phyloP scores from a whole-genome alignment of 1,140 invertebrate species.

The Aporrectodea caliginosa region DNA sequence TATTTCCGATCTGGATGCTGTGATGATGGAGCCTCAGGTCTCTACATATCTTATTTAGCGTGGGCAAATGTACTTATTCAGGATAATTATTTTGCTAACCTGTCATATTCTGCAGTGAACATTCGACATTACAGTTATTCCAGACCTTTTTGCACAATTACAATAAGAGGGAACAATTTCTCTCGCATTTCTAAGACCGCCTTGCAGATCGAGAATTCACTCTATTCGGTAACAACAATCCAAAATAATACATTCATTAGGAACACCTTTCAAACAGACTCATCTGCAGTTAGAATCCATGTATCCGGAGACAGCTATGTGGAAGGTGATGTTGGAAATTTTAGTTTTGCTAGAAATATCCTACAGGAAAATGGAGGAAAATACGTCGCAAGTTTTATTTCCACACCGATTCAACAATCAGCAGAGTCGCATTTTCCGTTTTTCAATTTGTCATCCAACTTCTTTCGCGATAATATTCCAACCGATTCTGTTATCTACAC shows the following conservation, averaged over 20 bases:
- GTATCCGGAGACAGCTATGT: not conserved
- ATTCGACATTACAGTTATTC: not conserved
- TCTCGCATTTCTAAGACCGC: not conserved
- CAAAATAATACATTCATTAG: not conserved
- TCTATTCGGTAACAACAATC: not conserved
- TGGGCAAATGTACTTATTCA: not conserved
- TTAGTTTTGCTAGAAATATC: not conserved
- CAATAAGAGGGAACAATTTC: not conserved
- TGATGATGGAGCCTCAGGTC: no score
- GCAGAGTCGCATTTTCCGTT: not conserved
- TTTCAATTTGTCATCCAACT: not conserved
- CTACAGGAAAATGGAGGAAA: not conserved
- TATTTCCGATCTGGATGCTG: not conserved
- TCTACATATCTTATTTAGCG: no score
- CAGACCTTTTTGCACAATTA: not conserved
- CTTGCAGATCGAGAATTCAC: not conserved
- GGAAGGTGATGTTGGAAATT: not conserved
- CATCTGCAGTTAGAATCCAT: not conserved
- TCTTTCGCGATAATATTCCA: not conserved
- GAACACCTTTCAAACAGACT: not conserved
- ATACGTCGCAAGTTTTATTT: not conserved
- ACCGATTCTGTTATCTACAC: not conserved
- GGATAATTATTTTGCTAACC: not conserved
- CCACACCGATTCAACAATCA: not conserved
- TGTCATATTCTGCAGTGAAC: not conserved